Percentiles rank a stretch among this genome's conserved stretches.
phyloP scores from a whole-genome alignment of 53 echinoderm and acorn worm species.

The Pentamera pediparva region DNA sequence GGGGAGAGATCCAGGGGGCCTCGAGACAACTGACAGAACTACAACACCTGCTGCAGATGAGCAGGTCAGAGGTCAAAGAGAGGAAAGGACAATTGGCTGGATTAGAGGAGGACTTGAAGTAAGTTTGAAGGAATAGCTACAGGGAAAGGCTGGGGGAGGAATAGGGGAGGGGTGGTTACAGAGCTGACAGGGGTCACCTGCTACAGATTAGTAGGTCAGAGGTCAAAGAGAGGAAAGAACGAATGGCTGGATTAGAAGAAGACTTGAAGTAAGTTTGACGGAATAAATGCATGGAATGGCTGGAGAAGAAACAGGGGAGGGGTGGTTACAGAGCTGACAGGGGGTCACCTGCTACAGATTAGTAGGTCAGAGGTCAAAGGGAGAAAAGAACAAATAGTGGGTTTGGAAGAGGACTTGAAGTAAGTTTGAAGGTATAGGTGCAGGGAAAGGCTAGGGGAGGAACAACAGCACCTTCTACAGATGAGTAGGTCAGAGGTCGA shows the following conservation, averaged over 20 bases:
- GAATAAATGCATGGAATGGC: neutral
- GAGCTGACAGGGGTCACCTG: no score
- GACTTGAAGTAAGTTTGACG: constrained; percentile 55
- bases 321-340: neutral
- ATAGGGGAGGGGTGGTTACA: no score
- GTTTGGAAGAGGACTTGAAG: constrained; percentile 68
- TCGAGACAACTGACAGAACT: constrained; percentile 77
- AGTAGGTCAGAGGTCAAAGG: constrained; percentile 66
- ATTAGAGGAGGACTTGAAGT: constrained; percentile 71
- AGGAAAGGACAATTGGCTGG: constrained; percentile 64
- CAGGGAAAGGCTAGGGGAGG: neutral
- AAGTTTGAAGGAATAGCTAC: no score
- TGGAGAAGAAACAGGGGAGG: neutral
- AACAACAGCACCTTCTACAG: constrained; percentile 45
- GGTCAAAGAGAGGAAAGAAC: constrained; percentile 61
- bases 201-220: constrained; percentile 84
- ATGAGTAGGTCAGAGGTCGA: constrained; percentile 69
- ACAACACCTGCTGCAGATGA: constrained; percentile 76
- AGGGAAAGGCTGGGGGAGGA: no score
- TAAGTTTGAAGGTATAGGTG: neutral
- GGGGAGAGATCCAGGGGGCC: constrained; percentile 68
- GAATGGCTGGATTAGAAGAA: constrained; percentile 60
- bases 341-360: constrained; percentile 53
- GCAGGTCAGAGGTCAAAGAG: constrained; percentile 67
- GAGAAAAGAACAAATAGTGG: constrained; percentile 53